phyloP scores from a whole-genome alignment of 1,140 invertebrate genomes.

The Drosophila takahashii region DNA sequence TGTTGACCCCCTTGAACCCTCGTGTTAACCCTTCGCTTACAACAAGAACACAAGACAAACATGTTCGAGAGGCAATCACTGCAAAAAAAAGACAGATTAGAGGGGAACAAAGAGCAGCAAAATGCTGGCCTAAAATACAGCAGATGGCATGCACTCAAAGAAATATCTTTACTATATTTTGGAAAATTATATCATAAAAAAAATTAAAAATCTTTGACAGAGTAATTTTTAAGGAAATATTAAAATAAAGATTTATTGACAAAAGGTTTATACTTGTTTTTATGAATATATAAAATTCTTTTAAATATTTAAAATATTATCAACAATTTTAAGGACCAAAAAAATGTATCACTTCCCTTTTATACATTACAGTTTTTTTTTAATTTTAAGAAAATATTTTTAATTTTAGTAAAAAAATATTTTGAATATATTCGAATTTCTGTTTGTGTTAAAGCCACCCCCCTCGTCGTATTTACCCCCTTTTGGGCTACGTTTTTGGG shows the following conservation, averaged over 20 bases:
- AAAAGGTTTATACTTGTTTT: too few relatives aligned
- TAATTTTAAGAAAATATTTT: too few relatives aligned
- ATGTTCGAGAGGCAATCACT: slow-evolving; percentile 47
- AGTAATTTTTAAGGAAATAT: too few relatives aligned
- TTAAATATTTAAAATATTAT: too few relatives aligned
- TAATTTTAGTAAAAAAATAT: too few relatives aligned
- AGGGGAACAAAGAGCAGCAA: slow-evolving; percentile 17
- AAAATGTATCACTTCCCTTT: too few relatives aligned
- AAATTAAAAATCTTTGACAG: not conserved
- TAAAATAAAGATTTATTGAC: too few relatives aligned
- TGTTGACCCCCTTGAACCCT: slow-evolving; percentile 16
- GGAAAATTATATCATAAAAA: not conserved
- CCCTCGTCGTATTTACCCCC: not conserved
- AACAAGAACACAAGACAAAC: slow-evolving; percentile 53
- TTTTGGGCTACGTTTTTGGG: slow-evolving; percentile 47
- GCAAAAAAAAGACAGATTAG: slow-evolving; percentile 11
- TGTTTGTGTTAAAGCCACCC: not conserved
- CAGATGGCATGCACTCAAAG: slow-evolving; percentile 7
- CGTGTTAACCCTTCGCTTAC: slow-evolving; percentile 16
- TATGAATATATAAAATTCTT: too few relatives aligned
- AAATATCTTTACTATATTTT: not conserved
- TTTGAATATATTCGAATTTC: not conserved
- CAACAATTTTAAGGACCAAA: too few relatives aligned
- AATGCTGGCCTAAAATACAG: slow-evolving; percentile 46
- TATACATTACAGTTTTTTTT: too few relatives aligned